These are phyloP conservation scores for Craseonycteris thonglongyai DNA, from an alignment of 2,113 vertebrate genomes.

Conservation along the genomic window DNA sequence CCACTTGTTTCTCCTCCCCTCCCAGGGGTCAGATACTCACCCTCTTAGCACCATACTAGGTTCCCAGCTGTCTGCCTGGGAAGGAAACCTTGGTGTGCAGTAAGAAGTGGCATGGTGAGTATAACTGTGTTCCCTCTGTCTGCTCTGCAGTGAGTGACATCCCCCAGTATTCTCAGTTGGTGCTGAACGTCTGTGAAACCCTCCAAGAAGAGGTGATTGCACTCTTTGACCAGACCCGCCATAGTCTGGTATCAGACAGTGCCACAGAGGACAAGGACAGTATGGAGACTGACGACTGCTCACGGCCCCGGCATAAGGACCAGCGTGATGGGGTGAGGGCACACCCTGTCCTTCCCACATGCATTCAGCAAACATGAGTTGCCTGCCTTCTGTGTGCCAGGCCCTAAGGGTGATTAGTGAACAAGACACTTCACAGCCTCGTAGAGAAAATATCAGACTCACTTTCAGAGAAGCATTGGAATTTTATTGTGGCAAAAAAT, in stretches of 20 bases:
- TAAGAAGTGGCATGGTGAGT: neutral
- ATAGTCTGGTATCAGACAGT: constrained; percentile 77
- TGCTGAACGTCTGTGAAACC: constrained; percentile 91
- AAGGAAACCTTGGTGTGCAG: neutral
- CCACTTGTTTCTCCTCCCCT: neutral
- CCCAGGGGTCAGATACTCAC: fast-evolving
- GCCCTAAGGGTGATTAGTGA: neutral
- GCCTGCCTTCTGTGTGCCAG: neutral
- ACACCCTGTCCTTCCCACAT: fast-evolving
- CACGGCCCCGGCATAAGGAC: constrained; percentile 87
- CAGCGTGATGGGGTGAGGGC: constrained; percentile 91
- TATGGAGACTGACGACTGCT: constrained; percentile 93
- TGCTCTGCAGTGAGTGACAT: constrained; percentile 86
- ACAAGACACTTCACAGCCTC: neutral
- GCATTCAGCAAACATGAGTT: neutral
- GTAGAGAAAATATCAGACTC: neutral
- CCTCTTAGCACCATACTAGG: neutral
- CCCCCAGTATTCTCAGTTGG: constrained; percentile 94
- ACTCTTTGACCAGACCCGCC: constrained; percentile 89
- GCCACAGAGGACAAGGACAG: constrained; percentile 90
- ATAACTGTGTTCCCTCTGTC: neutral
- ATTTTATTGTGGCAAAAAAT: neutral
- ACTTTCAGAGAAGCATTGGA: neutral
- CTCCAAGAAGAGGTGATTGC: constrained; percentile 92
- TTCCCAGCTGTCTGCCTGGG: neutral